A percentile compares a stretch with the other conserved stretches of the same genome.
Evolutionary conservation across 2,113 vertebrate genomes (phyloP).

Genomic region (Sylvicapra grimmia): DNA sequence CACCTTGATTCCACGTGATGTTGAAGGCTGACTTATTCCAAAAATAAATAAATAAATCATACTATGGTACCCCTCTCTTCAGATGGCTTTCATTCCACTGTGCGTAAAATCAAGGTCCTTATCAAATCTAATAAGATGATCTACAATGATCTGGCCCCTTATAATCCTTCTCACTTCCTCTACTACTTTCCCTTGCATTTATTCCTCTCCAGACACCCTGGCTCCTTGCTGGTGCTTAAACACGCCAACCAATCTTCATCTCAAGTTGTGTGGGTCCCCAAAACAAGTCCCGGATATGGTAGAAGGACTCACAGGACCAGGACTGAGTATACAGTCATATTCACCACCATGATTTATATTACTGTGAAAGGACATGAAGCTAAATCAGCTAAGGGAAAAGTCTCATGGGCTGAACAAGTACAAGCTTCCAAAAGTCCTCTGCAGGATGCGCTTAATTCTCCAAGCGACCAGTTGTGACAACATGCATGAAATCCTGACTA

Average conservation of each 20-base stretch:
- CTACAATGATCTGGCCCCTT: neutral
- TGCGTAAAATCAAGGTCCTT: neutral
- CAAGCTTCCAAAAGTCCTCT: neutral
- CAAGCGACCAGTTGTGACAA: neutral
- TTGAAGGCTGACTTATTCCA: neutral
- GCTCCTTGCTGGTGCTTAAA: neutral
- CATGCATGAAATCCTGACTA: neutral
- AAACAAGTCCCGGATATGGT: neutral
- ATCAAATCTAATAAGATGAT: neutral
- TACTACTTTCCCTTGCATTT: neutral
- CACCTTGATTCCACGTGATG: neutral
- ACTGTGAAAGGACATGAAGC: neutral
- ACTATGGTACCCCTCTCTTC: neutral
- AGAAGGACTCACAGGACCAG: neutral
- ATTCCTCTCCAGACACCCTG: neutral
- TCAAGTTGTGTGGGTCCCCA: neutral
- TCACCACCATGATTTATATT: neutral
- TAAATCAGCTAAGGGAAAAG: neutral
- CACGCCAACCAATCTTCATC: neutral
- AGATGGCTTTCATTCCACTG: neutral
- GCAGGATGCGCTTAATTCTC: neutral
- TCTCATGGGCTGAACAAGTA: neutral
- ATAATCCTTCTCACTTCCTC: neutral
- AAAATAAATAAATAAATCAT: neutral
- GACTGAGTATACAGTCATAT: neutral